Evolutionary conservation across 2,888 invertebrate genomes (phyloP), one percentile per base, ranked within the genome.

Genomic region (Holacanthella duospinosa): DNA sequence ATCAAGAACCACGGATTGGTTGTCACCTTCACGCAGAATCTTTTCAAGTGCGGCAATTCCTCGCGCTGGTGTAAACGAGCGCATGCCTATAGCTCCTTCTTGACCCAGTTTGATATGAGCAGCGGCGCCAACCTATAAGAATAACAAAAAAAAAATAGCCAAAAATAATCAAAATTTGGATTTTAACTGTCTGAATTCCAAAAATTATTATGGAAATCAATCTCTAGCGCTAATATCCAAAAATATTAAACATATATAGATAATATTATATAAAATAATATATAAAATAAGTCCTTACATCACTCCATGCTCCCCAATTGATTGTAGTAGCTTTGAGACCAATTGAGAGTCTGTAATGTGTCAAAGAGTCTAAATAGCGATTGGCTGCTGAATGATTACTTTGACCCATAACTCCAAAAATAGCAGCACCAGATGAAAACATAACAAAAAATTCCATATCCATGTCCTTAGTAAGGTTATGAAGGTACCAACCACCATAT

Each of bases 381-480:
- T 68, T 68, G 27, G 61, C 58, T 4, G 66, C 66, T 1, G 64
- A 55, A 36, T 68, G 68, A 59, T 68, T 68, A 43, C 66, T 64
- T 63, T 68, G 68, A 4, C 66, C 68, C 16, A 66, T 63, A 2
- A 53, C 29, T 1, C 68, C 68, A 28, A 65, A n/a, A 44, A 64
- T 27, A 12, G 65, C 65, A 9, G 66, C 65, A 48, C 59, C 62
- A 3, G 63, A 61, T 1, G 62, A 62, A 43, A 64, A 69, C 43
- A 69, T 58, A 4, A 67, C 64, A 56, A 69, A 69, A 53, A 67
- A 66, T 44, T 69, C 69, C 57, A 69, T 29, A 12, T 58, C 58
- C 26, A 53, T 61, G 28, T 48, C 44, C 43, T 58, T 29, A 1
- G 67, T 67, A 1, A 66, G 21, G 19, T 63, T 60, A 56, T 69